Evolutionary conservation across 2,888 invertebrate genomes (phyloP).

Genomic region (Lottia scabra): DNA sequence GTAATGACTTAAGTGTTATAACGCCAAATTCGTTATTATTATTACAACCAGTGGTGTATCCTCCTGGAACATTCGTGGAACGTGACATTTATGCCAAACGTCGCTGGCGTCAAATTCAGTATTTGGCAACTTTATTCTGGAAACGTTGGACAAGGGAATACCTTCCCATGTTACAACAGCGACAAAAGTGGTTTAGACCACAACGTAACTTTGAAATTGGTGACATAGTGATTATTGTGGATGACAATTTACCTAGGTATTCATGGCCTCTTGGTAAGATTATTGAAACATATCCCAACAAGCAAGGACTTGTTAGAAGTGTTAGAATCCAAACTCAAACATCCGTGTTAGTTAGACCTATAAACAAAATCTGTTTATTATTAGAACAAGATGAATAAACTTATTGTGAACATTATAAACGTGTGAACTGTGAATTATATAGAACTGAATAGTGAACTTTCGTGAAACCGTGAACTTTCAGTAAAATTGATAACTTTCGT

Average conservation of each 20-base stretch:
- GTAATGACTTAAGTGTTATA: conserved; percentile 13
- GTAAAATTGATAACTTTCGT: too few species aligned
- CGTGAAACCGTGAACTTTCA: too few species aligned
- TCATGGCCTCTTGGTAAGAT: conserved; percentile 14
- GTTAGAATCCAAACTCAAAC: conserved; percentile 5
- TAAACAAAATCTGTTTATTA: background rate
- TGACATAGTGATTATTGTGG: conserved; percentile 15
- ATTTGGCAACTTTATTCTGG: conserved; percentile 23
- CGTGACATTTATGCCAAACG: background rate
- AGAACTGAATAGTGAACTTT: too few species aligned
- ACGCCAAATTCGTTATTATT: conserved; percentile 30
- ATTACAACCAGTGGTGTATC: conserved; percentile 6
- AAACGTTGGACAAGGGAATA: conserved; percentile 16
- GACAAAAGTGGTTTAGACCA: conserved; percentile 15
- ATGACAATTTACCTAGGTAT: conserved; percentile 7
- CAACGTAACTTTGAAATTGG: background rate
- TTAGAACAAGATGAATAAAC: too few species aligned
- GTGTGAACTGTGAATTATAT: too few species aligned
- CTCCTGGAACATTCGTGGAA: conserved; percentile 7
- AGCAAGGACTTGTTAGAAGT: conserved; percentile 12
- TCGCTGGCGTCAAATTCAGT: conserved; percentile 5
- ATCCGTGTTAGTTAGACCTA: background rate
- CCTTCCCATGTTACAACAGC: conserved; percentile 10
- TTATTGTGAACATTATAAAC: too few species aligned
- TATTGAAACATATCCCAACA: conserved; percentile 2